Conservation (phyloP, 2,113 vertebrate species). For the Fulmarus glacialis region DNA sequence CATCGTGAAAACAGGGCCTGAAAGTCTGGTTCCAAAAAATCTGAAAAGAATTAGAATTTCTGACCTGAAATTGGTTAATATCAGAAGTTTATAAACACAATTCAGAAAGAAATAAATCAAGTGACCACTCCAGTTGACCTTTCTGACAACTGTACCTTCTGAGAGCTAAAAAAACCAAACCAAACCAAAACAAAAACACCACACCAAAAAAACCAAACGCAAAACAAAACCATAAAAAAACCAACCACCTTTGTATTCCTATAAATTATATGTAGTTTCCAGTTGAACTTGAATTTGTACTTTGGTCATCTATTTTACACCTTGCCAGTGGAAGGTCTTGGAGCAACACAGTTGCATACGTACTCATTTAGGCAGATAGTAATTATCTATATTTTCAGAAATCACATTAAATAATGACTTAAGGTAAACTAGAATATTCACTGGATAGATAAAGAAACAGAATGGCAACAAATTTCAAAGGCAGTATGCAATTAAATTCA, state of each 20-base stretch:
- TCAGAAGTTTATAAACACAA: neutral
- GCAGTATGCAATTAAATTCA: neutral
- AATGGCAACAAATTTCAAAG: neutral
- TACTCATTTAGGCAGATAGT: neutral
- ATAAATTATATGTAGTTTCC: neutral
- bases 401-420: neutral
- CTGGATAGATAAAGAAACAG: neutral
- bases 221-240: neutral
- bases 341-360: neutral
- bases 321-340: neutral
- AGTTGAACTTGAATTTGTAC: neutral
- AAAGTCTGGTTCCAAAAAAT: neutral
- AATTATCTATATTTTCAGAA: neutral
- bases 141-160: neutral
- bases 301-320: neutral
- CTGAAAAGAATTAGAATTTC: neutral
- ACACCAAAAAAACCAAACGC: neutral
- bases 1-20: neutral
- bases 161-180: neutral
- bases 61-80: neutral
- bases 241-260: neutral
- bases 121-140: neutral
- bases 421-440: neutral
- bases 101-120: neutral
- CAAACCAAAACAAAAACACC: neutral